Conservation (phyloP, 2,797 vertebrate species). For the Pipistrellus nathusii region DNA sequence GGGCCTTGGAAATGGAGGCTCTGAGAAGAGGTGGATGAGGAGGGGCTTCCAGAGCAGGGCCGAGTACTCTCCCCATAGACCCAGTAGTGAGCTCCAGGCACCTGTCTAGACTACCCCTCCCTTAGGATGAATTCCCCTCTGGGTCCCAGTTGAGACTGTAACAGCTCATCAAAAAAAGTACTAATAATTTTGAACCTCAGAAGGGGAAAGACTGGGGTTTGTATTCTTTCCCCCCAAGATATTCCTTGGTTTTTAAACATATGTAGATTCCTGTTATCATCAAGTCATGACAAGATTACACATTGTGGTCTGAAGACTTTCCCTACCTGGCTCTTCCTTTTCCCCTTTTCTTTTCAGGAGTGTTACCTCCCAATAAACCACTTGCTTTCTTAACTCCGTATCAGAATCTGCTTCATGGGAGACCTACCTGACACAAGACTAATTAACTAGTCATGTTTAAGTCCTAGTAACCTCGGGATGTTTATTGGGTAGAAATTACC, state of each 20-base stretch:
- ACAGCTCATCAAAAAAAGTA: conserved; percentile 16
- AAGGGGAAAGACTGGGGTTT: background rate
- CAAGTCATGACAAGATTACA: background rate
- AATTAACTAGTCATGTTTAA: background rate
- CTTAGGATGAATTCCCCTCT: background rate
- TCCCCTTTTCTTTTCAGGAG: background rate
- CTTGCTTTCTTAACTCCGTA: background rate
- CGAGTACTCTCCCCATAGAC: background rate
- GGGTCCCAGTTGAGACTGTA: background rate
- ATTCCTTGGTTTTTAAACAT: background rate
- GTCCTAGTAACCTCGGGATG: background rate
- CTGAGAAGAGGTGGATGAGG: background rate
- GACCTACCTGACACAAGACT: background rate
- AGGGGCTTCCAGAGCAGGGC: background rate
- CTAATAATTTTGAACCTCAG: conserved; percentile 20
- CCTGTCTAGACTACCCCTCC: too few species aligned
- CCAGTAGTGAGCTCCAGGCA: background rate
- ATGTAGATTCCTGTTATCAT: background rate
- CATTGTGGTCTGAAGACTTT: background rate
- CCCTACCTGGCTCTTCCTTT: background rate
- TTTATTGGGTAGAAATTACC: background rate
- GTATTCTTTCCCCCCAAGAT: background rate
- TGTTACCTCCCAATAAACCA: background rate
- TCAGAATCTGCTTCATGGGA: conserved; percentile 5
- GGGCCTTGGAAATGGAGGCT: background rate